Percentiles rank a stretch among this genome's conserved stretches.
Conservation (phyloP, 2,888 invertebrate species). For the Caenorhabditis sinica region DNA sequence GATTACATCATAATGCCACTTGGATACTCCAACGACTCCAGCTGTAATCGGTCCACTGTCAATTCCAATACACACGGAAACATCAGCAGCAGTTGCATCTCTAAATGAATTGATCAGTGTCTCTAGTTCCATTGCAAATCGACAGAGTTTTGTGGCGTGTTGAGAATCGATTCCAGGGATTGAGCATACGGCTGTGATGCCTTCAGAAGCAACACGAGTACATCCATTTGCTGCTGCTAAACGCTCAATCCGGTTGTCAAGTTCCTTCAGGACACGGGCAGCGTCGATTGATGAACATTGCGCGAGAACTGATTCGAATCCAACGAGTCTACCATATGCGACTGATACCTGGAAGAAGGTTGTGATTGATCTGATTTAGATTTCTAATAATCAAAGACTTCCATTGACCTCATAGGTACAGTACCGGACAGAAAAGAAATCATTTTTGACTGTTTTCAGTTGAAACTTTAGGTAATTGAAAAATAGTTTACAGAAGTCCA, state of each 20-base stretch:
- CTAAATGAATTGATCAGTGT: constrained; percentile 76
- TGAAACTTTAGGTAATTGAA: no score
- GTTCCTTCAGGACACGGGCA: constrained; percentile 78
- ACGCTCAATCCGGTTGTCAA: constrained; percentile 72
- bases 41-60: constrained; percentile 70
- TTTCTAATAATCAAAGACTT: no score
- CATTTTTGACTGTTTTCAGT: no score
- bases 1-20: constrained; percentile 83
- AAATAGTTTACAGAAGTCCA: no score
- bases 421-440: no score
- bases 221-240: constrained; percentile 64
- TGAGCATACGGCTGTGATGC: constrained; percentile 70
- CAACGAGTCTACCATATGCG: constrained; percentile 78
- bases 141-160: constrained; percentile 71
- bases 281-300: constrained; percentile 81
- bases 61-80: constrained; percentile 78
- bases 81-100: constrained; percentile 80
- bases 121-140: constrained; percentile 73
- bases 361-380: no score
- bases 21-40: constrained; percentile 80
- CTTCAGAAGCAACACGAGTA: constrained; percentile 71
- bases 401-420: no score
- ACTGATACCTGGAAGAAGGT: constrained; percentile 77
- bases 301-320: constrained; percentile 77
- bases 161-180: constrained; percentile 71